Evolutionary conservation across 2,113 vertebrate species (phyloP), one percentile per base, ranked within the genome.

Genomic region (Tauraco erythrolophus): DNA sequence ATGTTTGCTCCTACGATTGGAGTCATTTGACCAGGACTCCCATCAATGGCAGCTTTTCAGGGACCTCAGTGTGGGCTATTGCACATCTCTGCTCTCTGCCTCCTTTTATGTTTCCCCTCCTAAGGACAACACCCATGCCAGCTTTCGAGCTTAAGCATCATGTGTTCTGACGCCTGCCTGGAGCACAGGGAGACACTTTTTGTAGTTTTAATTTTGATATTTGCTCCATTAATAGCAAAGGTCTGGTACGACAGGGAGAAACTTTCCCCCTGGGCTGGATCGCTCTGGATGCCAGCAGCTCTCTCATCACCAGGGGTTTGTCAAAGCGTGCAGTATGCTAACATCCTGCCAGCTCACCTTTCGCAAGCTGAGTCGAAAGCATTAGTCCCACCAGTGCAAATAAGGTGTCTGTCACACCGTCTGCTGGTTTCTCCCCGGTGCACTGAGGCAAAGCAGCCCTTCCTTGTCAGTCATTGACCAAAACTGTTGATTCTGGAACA

Each of bases 331-430:
- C 74, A 65, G 84, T 88, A 84, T 92, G 91, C 95, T 95, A 89
- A 92, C 93, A 96, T 96, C 94, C 96, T 96, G 95, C 94, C 91
- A 84, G 86, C 89, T 95, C 95, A 95, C 91, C 94, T 97, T 97
- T 91, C 12, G 2, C 50, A 54, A 92, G 82, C 85, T 58, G 33
- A 46, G 58, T 82, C 65, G 4, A 89, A 86, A 83, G 64, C 84
- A 28, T 84, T 92, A 79, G 89, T 94, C 94, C 95, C 84, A 97
- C 84, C 89, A 95, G 86, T 89, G 91, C 95, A 97, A 95, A 97
- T 87, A 97, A 79, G 87, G 89, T 69, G 77, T 90, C 89, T 95
- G 86, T 86, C 89, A 56, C 79, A 86, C 60, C 60, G 84, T 92
- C 89, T 96, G 84, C 65, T 84, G 74, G 48, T 66, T 93, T 93